Evolutionary conservation across 2,797 vertebrate species (phyloP), one percentile per base, ranked within the genome.

Genomic region (Gallinago nigripennis): DNA sequence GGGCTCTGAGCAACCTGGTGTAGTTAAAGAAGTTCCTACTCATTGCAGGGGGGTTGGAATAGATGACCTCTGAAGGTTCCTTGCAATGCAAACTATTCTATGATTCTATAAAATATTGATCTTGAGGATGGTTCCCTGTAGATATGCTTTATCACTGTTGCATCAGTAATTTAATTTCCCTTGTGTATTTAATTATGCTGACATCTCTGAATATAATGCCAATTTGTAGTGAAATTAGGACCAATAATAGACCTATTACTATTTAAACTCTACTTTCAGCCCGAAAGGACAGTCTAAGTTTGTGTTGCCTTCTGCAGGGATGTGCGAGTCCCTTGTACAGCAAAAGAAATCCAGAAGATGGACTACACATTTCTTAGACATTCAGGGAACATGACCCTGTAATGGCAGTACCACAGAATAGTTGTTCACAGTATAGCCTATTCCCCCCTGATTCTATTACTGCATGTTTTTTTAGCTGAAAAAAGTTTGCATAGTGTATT

Each of bases 401-500:
- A 31, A 50, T 16, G 60, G 23, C 79, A 81, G 35, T 73, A 39
- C 87, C 68, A 80, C 39, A 72, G 77, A 51, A 43, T 7, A 37
- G 37, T 53, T 88, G 85, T 90, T 97, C 86, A 68, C 81, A 86
- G 50, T 73, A 45, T 86, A 58, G 79, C 71, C 71, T 94, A 5
- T 65, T 84, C 24, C 60, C 54, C 31, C 37, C 30, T 45, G 12
- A 13, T 73, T 92, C 86, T 61, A 77, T 71, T 77, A 60, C 77
- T 80, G 48, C 39, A 17, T 90, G 39, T 2, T 70, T 88, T 82
- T 92, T 92, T 69, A 85, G 80, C 81, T 93, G 86, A 85, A 94
- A 68, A 77, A 85, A 86, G 90, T 71, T 95, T 96, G 81, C 50
- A 11, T 75, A 77, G 73, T 78, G 83, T 94, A 73, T 94, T 93